These are phyloP conservation scores for Polymixis lichenea DNA, from an alignment of 2,888 invertebrate species.

Conservation along the genomic window DNA sequence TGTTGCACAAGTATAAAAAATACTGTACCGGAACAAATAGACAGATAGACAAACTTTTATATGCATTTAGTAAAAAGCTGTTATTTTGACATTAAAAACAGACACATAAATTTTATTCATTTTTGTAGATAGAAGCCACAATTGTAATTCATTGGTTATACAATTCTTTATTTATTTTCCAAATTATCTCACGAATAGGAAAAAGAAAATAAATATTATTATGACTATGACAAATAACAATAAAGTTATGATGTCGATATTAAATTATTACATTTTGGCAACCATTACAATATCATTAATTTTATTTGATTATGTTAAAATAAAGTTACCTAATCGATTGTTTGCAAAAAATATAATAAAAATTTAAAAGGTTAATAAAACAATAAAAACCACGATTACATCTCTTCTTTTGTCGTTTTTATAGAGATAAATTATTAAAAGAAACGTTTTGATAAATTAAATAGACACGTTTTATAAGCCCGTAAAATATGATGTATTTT, in stretches of 20 bases:
- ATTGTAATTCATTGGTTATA: background rate
- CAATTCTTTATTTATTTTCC: background rate
- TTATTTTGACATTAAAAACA: background rate
- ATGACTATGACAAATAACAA: background rate
- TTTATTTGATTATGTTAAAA: background rate
- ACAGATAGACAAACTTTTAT: too few relatives aligned
- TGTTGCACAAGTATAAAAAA: too few relatives aligned
- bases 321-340: background rate
- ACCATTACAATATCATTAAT: background rate
- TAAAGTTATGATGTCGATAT: background rate
- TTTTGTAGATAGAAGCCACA: background rate
- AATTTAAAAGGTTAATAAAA: background rate
- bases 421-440: background rate
- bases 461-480: background rate
- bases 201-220: constrained; percentile 12
- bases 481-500: background rate
- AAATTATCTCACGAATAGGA: background rate
- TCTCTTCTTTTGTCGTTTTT: background rate
- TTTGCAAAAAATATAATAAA: constrained; percentile 1
- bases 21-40: too few relatives aligned
- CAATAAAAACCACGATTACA: background rate
- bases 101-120: background rate
- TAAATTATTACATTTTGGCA: background rate
- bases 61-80: too few relatives aligned
- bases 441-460: background rate